These are phyloP conservation scores for Hyaena hyaena DNA, from an alignment of 2,113 vertebrate genomes.

Conservation along the genomic window DNA sequence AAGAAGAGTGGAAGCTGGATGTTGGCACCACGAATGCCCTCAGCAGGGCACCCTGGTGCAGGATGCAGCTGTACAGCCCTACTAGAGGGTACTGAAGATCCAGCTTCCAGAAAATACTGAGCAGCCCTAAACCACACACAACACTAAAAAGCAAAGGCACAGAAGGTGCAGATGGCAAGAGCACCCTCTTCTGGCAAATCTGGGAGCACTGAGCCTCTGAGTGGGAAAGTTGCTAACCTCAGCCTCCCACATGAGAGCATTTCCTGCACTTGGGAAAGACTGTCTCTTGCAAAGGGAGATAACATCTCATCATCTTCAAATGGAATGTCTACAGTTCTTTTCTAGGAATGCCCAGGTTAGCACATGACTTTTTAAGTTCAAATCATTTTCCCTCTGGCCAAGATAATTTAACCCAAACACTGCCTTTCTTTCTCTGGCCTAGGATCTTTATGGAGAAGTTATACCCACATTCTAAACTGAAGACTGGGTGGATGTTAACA, in stretches of 20 bases:
- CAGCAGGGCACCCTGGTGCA: accelerated
- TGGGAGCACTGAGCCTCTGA: not conserved
- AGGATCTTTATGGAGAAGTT: not conserved
- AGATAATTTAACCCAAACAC: not conserved
- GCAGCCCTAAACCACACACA: not conserved
- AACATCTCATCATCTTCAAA: not conserved
- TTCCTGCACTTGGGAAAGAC: not conserved
- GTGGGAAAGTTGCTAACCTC: not conserved
- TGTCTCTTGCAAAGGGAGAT: not conserved
- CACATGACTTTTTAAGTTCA: not conserved
- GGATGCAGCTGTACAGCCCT: too few species aligned
- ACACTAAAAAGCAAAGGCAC: not conserved
- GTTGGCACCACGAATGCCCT: not conserved
- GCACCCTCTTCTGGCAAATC: not conserved
- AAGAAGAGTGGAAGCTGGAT: not conserved
- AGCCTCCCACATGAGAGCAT: not conserved
- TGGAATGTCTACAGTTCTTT: not conserved
- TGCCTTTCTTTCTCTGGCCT: not conserved
- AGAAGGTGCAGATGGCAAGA: not conserved
- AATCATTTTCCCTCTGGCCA: not conserved
- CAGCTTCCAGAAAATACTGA: not conserved
- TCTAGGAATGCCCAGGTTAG: not conserved
- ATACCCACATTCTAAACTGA: not conserved
- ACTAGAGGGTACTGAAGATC: accelerated
- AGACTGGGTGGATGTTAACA: not conserved